A percentile compares a stretch with the other conserved stretches of the same genome.
Evolutionary conservation across 1,140 invertebrate genomes (phyloP).

Genomic region (Penaeus vannamei): DNA sequence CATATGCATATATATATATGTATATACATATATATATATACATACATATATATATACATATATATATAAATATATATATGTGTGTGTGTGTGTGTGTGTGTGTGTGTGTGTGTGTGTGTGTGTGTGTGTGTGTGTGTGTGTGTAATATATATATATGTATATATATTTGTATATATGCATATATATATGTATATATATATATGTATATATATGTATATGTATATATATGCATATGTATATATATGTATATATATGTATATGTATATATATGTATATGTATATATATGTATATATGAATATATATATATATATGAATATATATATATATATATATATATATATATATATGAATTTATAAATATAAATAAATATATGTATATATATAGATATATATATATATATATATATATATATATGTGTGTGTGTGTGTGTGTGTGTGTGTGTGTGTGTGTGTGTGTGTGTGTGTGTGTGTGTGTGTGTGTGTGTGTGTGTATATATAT

Average conservation of each 20-base stretch:
- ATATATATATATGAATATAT: too few species aligned
- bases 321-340: too few species aligned
- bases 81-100: not conserved
- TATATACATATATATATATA: not conserved
- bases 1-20: not conserved
- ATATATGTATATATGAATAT: too few species aligned
- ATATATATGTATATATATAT: slow-evolving; percentile 12
- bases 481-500: too few species aligned
- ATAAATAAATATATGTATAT: too few species aligned
- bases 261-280: too few species aligned
- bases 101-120: slow-evolving; percentile 16
- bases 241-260: slow-evolving; percentile 18
- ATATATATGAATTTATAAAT: too few species aligned
- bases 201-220: not conserved
- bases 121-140: not conserved
- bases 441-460: too few species aligned
- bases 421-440: too few species aligned
- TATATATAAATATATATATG: not conserved
- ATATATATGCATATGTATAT: not conserved
- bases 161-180: slow-evolving; percentile 12
- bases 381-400: too few species aligned
- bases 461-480: too few species aligned
- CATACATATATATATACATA: not conserved
- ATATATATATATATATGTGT: too few species aligned
- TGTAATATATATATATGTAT: slow-evolving; percentile 5